These are phyloP conservation scores for Pemphredon lugubris DNA, from an alignment of 2,888 invertebrate genomes.

Conservation along the genomic window DNA sequence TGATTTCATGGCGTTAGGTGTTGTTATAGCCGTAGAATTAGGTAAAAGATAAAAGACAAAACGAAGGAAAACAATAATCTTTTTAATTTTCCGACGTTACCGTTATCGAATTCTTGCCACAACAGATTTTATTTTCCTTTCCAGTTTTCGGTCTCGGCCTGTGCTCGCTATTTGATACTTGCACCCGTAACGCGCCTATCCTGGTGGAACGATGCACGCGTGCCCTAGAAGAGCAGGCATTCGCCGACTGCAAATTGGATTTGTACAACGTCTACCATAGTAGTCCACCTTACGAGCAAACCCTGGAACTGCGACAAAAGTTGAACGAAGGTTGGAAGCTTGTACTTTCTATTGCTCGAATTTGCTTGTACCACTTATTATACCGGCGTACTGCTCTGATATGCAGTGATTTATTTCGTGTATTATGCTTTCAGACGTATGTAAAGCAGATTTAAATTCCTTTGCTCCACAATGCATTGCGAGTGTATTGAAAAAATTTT, in stretches of 20 bases:
- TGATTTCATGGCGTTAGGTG: constrained; percentile 8
- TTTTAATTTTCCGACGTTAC: no score
- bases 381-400: neutral
- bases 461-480: constrained; percentile 84
- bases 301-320: constrained; percentile 83
- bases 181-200: constrained; percentile 83
- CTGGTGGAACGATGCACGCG: constrained; percentile 84
- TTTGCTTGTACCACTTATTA: neutral
- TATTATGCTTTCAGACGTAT: constrained; percentile 77
- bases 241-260: constrained; percentile 82
- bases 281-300: constrained; percentile 84
- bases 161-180: constrained; percentile 84
- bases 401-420: no score
- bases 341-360: neutral
- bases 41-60: no score
- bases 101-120: no score
- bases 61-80: no score
- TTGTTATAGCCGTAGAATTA: constrained; percentile 1
- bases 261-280: constrained; percentile 87
- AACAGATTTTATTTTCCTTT: neutral
- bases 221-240: constrained; percentile 85
- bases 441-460: constrained; percentile 80
- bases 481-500: constrained; percentile 86
- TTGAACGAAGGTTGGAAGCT: constrained; percentile 81
- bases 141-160: constrained; percentile 85